Evolutionary conservation across 2,113 vertebrate species (phyloP), one percentile per base, ranked within the genome.

Genomic region (Tauraco erythrolophus): DNA sequence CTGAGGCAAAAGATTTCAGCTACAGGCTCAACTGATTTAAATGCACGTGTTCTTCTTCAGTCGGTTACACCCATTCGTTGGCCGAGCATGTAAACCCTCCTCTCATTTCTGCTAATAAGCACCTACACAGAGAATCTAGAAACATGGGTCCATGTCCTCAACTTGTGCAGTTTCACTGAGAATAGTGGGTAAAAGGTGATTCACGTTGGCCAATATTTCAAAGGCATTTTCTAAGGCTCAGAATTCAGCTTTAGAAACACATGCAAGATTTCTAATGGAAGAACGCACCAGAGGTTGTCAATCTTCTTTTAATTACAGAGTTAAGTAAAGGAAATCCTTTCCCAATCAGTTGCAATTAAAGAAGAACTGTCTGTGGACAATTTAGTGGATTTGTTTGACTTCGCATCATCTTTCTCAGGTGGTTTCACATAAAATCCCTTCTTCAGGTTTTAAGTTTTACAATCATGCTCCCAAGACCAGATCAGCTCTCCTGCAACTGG

Each of bases 311-410:
- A 88, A 92, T 92, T 89, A 70, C 50, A 31, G 81, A 35, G 56
- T 89, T 84, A 79, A 75, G 30, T 18, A 77, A 56, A 56, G 92
- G 68, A 94, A 92, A 83, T 88, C 92, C 89, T 92, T 92, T 80
- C 56, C 60, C 84, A 56, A 89, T 92, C 84, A 84, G 77, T 4
- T 75, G 57, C 56, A 85, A 89, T 95, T 95, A 96, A 91, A 94
- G 91, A 77, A 91, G 51, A 94, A 37, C 60, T 58, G 51, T 58
- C 81, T 81, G 74, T 43, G 56, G 69, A 75, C 56, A 35, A 28
- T 66, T 92, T 71, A 5, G 3, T 84, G 69, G 56, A 41, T 79
- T 94, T 93, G 51, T 84, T 95, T 95, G 82, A 58, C 60, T 82
- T 82, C 5, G 2, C 39, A 24, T 65, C 60, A 12, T 68, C 74